Base-by-base conservation (phyloP, 2,113 vertebrate species). In the Rissa tridactyla region DNA sequence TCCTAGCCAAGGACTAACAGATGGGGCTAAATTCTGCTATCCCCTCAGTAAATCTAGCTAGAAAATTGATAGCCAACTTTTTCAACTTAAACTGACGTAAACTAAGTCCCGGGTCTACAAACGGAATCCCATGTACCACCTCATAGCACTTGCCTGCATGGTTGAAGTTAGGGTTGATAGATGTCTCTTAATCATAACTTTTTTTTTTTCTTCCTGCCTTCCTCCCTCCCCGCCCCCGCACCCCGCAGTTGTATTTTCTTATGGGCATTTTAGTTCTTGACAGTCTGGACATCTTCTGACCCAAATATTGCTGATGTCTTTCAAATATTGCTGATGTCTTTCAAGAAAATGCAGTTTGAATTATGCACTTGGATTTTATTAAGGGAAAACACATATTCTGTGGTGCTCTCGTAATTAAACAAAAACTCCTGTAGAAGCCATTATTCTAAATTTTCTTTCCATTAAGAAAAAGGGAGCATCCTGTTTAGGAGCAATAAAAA, bases 1-100 rank as follows among this genome's bases (percentile, higher is more conserved):
- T 77, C 95, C 87, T 78, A 65, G 96, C 84, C 93, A 94, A 76
- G 91, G 96, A 93, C 91, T 91, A 80, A 76, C 87, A 95, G 89
- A 82, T 93, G 94, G 90, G 91, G 70, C 27, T 27, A 54, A 72
- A 49, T 77, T 92, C 90, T 93, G 54, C 92, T 82, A 15, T 49
- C 54, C 49, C 65, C 30, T 49, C 57, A 32, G 15, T 25, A 77
- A 79, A 85, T 68, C 77, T 30, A 85, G 84, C 84, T 62, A 30
- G 42, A 38, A 91, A 85, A 88, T 26, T 38, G 66, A 62, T 82
- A 90, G 36, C 54, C 16, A 73, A 70, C 81, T 80, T 85, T 85
- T 58, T 62, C 46, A 46, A 15, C 36, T n/a, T 61, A 2, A 82
- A 22, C 73, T 69, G 90, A n/a, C 84, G 72, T 17, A 38, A 69